Percentiles rank a stretch among this genome's conserved stretches.
These are phyloP conservation scores for Phthorimaea operculella DNA, from an alignment of 1,140 invertebrate species.

Conservation along the genomic window DNA sequence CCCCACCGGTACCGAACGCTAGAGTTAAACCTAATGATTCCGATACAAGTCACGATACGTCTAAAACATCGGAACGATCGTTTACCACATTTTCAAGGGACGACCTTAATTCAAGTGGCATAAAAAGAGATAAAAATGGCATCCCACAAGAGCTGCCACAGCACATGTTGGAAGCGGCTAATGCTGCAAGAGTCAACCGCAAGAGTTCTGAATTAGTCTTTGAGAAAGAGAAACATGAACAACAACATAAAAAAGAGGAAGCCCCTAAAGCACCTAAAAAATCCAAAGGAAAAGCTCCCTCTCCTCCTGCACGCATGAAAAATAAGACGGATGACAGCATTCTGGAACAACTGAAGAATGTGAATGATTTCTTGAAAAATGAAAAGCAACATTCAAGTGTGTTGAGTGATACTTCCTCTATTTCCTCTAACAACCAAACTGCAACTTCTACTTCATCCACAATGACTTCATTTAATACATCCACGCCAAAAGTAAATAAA, in stretches of 20 bases:
- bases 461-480: constrained; percentile 44
- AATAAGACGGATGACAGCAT: constrained; percentile 60
- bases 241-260: constrained; percentile 53
- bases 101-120: constrained; percentile 68
- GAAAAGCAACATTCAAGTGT: constrained; percentile 59
- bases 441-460: constrained; percentile 6
- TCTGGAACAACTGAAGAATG: constrained; percentile 50
- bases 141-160: constrained; percentile 74
- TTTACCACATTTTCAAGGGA: constrained; percentile 44
- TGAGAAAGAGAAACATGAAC: constrained; percentile 48
- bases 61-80: constrained; percentile 38
- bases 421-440: constrained; percentile 19
- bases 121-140: constrained; percentile 69
- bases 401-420: constrained; percentile 37
- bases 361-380: constrained; percentile 50
- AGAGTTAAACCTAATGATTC: constrained; percentile 43
- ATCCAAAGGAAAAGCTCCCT: constrained; percentile 79
- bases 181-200: constrained; percentile 74
- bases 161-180: constrained; percentile 77
- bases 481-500: constrained; percentile 57
- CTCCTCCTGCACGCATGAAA: constrained; percentile 68
- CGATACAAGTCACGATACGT: constrained; percentile 37
- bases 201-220: constrained; percentile 63
- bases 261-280: constrained; percentile 69
- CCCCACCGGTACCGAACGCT: constrained; percentile 62